Base-by-base conservation (phyloP, 2,888 invertebrate genomes). In the Priocnemis perturbator region DNA sequence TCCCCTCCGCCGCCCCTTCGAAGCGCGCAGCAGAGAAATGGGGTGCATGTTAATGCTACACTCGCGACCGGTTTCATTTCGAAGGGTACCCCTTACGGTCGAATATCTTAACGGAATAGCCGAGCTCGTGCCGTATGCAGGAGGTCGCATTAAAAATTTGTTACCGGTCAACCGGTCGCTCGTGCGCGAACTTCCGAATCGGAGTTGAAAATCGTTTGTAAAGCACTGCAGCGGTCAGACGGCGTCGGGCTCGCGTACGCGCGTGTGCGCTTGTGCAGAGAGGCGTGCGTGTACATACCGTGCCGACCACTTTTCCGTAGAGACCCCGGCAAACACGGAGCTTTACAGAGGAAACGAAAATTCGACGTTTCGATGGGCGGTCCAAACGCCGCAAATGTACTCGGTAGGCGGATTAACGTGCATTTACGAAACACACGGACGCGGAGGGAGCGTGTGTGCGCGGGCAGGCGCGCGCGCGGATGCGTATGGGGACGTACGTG, bases 341-440 rank as follows among this genome's bases (percentile, higher is more conserved):
- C 79, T 72, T 79, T 74, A 58, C 74, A 59, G 70, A 79, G 76
- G 72, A 74, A 79, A 79, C 74, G 79, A 76, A 81, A 80, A 82
- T 81, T 78, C 80, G 77, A 69, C 73, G 79, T 75, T 83, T 77
- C 75, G 75, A 80, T 76, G 76, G 75, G 77, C 72, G 78, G 79
- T 75, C 72, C 76, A 75, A 69, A 73, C 72, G 73, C 81, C 81
- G 76, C 81, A 82, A 82, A 82, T 82, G 76, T 83, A 79, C 79
- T 81, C 77, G 76, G 77, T 79, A 79, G 76, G 76, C 79, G 83
- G 82, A 85, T 86, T 85, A 84, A 82, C 81, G 81, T 77, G 81
- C 81, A 84, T 83, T 85, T 85, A 81, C 80, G 73, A 83, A 84
- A 83, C 80, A 69, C 79, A 15, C 20, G 19, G n/a, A n/a, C n/a